Evolutionary conservation across 2,888 invertebrate species (phyloP).

Genomic region (Epiblema foenella): DNA sequence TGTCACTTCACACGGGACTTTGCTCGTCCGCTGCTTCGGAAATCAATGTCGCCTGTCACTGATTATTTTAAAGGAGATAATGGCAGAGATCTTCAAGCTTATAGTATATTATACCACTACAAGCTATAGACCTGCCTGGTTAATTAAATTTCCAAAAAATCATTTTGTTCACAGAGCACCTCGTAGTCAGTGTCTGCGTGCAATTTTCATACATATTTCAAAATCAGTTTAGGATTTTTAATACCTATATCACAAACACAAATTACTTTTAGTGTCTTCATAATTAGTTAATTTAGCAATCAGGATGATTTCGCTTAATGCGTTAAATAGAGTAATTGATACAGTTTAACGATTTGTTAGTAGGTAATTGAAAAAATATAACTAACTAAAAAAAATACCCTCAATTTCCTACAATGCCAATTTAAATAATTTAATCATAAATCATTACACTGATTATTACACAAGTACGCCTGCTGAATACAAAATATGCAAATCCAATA

Average conservation of each 20-base stretch:
- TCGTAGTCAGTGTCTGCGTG: too few species aligned
- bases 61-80: constrained; percentile 45
- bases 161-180: background rate
- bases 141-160: background rate
- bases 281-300: too few species aligned
- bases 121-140: background rate
- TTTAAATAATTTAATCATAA: constrained; percentile 10
- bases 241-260: too few species aligned
- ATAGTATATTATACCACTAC: background rate
- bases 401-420: background rate
- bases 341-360: too few species aligned
- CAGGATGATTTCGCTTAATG: too few species aligned
- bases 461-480: constrained; percentile 15
- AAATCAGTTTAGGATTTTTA: too few species aligned
- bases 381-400: background rate
- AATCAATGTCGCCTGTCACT: constrained; percentile 59
- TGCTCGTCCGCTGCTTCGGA: constrained; percentile 61
- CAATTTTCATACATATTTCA: too few species aligned
- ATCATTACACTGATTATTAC: constrained; percentile 6
- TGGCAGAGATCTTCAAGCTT: constrained; percentile 21
- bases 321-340: too few species aligned
- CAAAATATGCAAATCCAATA: constrained; percentile 34
- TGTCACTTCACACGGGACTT: constrained; percentile 78
- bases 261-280: too few species aligned
- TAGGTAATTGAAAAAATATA: background rate